A percentile compares a stretch with the other conserved stretches of the same genome.
These are phyloP conservation scores for Nannobrachium achirus DNA, from an alignment of 2,113 vertebrate species.

Conservation along the genomic window DNA sequence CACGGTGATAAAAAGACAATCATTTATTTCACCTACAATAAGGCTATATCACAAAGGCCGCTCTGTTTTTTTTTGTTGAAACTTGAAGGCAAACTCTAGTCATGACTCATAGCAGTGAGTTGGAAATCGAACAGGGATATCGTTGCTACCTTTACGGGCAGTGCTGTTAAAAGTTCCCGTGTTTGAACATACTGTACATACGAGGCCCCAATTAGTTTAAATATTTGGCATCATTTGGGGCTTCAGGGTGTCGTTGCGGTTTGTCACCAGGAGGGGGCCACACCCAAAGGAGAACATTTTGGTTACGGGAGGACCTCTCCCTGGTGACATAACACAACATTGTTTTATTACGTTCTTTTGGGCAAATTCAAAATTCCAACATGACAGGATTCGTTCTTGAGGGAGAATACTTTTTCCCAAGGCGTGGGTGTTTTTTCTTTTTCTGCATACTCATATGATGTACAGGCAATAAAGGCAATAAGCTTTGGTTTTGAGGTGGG, in stretches of 20 bases:
- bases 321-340: slow-evolving; percentile 34
- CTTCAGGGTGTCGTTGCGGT: slow-evolving; percentile 23
- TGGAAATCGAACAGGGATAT: not conserved
- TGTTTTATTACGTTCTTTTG: not conserved
- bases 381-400: slow-evolving; percentile 11
- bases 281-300: slow-evolving; percentile 62
- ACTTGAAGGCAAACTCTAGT: slow-evolving; percentile 51
- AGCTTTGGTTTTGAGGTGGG: slow-evolving; percentile 63
- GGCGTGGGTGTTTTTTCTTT: slow-evolving; percentile 41
- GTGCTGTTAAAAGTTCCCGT: not conserved
- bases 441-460: slow-evolving; percentile 34
- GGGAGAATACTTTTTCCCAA: slow-evolving; percentile 39
- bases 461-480: slow-evolving; percentile 60
- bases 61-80: slow-evolving; percentile 58
- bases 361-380: slow-evolving; percentile 4
- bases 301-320: slow-evolving; percentile 66
- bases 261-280: slow-evolving; percentile 42
- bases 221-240: slow-evolving; percentile 46
- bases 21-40: slow-evolving; percentile 49
- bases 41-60: slow-evolving; percentile 65
- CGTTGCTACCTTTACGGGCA: slow-evolving; percentile 15
- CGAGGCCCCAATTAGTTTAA: slow-evolving; percentile 3
- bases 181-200: too few relatives aligned
- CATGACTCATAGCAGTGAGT: too few relatives aligned
- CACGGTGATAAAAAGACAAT: slow-evolving; percentile 47